Percentiles rank a stretch among this genome's conserved stretches.
phyloP scores from a whole-genome alignment of 2,888 invertebrate genomes.

The Zonitis immaculata region DNA sequence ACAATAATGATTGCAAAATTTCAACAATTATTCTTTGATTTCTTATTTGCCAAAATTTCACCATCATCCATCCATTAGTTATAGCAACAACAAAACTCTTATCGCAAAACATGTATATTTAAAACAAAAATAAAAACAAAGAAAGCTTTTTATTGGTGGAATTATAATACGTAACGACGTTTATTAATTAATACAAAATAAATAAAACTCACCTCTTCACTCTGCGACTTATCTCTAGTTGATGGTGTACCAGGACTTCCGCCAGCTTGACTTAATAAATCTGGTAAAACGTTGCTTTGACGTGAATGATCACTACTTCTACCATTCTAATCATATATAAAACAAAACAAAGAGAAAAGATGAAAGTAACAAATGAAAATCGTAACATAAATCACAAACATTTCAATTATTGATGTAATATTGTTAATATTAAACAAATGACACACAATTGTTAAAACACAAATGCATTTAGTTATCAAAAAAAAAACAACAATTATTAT shows the following conservation, averaged over 20 bases:
- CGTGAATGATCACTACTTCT: slow-evolving; percentile 61
- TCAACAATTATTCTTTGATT: no score
- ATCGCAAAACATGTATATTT: no score
- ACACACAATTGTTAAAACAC: slow-evolving; percentile 1
- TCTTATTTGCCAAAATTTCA: no score
- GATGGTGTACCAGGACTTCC: slow-evolving; percentile 77
- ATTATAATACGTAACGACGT: no score
- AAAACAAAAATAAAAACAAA: no score
- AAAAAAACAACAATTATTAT: neutral
- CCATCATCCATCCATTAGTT: no score
- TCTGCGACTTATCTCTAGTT: slow-evolving; percentile 86
- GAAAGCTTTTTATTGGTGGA: no score
- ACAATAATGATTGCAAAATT: no score
- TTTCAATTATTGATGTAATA: no score
- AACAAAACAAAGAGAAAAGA: slow-evolving; percentile 15
- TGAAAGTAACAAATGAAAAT: neutral
- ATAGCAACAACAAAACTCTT: no score
- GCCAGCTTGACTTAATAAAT: slow-evolving; percentile 85
- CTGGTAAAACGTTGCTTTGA: slow-evolving; percentile 91
- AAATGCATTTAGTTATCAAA: neutral
- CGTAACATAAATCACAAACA: neutral
- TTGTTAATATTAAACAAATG: neutral
- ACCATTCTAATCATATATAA: slow-evolving; percentile 50
- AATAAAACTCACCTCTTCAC: slow-evolving; percentile 77
- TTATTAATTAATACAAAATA: neutral